Base-by-base conservation (phyloP, 92 coral and sea anemone genomes). In the Phenganax marumi region DNA sequence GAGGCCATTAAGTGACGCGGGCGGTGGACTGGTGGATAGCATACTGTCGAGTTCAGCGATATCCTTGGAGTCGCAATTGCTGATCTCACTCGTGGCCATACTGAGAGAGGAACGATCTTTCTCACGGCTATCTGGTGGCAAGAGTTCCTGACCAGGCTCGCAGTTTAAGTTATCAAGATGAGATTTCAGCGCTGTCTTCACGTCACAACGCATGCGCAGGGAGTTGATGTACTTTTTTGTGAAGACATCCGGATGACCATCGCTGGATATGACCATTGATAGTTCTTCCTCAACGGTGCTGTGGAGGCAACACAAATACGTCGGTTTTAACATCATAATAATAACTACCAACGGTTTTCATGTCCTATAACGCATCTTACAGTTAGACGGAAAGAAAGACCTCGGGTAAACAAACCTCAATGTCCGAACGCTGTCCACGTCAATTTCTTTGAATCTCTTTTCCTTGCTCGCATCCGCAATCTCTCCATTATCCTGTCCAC, bases 1-100 rank as follows among this genome's bases (percentile, higher is more conserved):
- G 64, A 81, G 61, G 39, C 74, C 68, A 26, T 50, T 61, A 12
- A 22, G 13, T 33, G 43, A 33, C 5, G 43, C 43, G n/a, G 46
- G 43, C 12, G 47, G 8, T 19, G 73, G 73, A 24, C 81, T 76
- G 19, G 68, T 76, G 6, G 81, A 76, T 13, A 76, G 18, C 81
- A 76, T 56, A n/a, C 81, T 76, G 56, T 76, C 81, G 6, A 76
- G 81, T 33, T 76, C 81, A 1, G 86, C 91, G 71, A 80, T 86
- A 18, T 75, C 86, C 62, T 43, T 52, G 50, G 85, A 86, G 81
- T 65, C 89, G 43, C 81, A 76, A 68, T 76, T 76, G n/a, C 81
- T 76, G 13, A 76, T 76, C 50, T 76, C 81, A 47, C 81, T 76
- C 8, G 81, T 76, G 68, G 68, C 81, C 52, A 76, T 76, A 23